These are phyloP conservation scores for Scomberomorus guttatus DNA, from an alignment of 2,797 vertebrate species.

Conservation along the genomic window DNA sequence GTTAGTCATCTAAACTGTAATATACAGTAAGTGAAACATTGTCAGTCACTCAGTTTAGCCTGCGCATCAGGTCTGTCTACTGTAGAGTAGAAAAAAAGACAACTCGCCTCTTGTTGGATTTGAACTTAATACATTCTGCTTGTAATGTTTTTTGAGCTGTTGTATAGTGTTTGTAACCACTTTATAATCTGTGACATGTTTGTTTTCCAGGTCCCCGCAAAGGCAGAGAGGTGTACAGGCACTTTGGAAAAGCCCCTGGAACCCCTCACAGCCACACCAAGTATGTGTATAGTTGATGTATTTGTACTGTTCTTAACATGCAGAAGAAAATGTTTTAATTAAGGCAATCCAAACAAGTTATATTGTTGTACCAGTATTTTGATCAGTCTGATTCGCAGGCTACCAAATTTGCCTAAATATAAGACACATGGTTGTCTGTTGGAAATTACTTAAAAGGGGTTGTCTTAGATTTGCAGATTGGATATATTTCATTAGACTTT, in stretches of 20 bases:
- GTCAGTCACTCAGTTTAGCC: neutral
- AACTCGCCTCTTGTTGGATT: too few relatives aligned
- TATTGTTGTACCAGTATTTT: neutral
- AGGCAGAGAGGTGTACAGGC: slow-evolving; percentile 93
- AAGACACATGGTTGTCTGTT: neutral
- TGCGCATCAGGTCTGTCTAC: too few relatives aligned
- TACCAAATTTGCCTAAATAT: neutral
- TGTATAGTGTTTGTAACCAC: neutral
- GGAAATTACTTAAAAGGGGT: neutral
- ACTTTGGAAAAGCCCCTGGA: slow-evolving; percentile 95
- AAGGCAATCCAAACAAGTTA: neutral
- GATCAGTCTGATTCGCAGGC: neutral
- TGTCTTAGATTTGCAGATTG: neutral
- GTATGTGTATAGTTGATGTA: slow-evolving; percentile 78
- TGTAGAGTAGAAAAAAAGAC: neutral
- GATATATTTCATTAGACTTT: neutral
- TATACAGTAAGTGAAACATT: neutral
- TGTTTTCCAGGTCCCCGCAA: slow-evolving; percentile 90
- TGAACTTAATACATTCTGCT: neutral
- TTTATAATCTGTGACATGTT: neutral
- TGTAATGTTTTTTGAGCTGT: neutral
- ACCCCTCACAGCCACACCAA: slow-evolving; percentile 96
- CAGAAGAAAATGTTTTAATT: neutral
- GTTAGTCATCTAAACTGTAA: too few relatives aligned
- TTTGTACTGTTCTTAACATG: slow-evolving; percentile 1